Percentiles rank a stretch among this genome's conserved stretches.
These are phyloP conservation scores for Odontesthes bonariensis DNA, from an alignment of 2,113 vertebrate species.

Conservation along the genomic window DNA sequence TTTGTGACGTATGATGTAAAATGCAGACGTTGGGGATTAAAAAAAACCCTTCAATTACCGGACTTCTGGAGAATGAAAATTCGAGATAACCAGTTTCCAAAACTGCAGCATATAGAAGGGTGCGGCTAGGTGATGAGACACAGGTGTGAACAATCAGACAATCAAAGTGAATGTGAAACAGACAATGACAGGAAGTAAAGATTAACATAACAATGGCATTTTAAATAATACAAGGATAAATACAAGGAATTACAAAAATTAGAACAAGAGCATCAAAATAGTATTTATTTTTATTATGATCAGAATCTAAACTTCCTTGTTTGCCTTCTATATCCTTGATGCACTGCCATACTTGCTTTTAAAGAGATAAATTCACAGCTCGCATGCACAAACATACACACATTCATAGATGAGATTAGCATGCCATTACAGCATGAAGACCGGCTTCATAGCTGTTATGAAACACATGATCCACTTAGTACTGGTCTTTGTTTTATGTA, in stretches of 20 bases:
- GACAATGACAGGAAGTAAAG: not conserved
- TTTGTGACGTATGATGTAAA: no score
- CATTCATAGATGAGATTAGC: constrained; percentile 2
- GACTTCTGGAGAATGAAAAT: no score
- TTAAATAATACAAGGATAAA: not conserved
- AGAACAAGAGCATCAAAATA: no score
- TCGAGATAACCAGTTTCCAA: no score
- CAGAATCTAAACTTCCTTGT: not conserved
- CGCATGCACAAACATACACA: not conserved
- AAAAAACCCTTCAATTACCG: no score
- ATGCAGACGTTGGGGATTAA: no score
- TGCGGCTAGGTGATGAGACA: not conserved
- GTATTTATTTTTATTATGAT: not conserved
- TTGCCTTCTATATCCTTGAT: not conserved
- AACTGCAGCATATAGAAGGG: no score
- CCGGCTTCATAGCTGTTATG: constrained; percentile 1
- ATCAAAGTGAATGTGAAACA: not conserved
- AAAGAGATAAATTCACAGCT: not conserved
- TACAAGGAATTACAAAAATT: not conserved
- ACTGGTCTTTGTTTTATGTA: constrained; percentile 45
- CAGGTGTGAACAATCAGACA: not conserved
- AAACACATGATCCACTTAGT: constrained; percentile 37
- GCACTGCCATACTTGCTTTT: not conserved
- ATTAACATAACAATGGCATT: not conserved
- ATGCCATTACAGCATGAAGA: constrained; percentile 19